Percentiles rank a stretch among this genome's conserved stretches.
Conservation (phyloP, 2,113 vertebrate species). For the Tupaia tana region DNA sequence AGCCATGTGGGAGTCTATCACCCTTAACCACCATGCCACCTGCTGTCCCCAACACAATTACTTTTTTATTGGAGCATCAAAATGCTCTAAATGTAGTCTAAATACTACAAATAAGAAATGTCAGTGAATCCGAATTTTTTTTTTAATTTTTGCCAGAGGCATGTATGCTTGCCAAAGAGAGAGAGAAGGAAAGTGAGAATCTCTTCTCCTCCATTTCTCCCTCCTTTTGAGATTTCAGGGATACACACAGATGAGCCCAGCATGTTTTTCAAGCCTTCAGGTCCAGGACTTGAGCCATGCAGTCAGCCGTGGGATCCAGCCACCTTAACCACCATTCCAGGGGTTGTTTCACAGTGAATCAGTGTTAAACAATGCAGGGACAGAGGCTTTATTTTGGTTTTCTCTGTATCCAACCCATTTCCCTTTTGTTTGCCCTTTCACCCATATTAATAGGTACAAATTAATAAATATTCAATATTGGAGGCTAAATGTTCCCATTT, state of each 20-base stretch:
- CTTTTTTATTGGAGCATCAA: neutral
- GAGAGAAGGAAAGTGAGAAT: too few species aligned
- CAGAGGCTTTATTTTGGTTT: neutral
- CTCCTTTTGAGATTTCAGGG: too few species aligned
- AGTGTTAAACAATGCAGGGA: neutral
- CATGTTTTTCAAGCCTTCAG: too few species aligned
- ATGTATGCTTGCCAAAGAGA: too few species aligned
- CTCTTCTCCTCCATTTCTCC: too few species aligned
- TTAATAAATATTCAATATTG: neutral
- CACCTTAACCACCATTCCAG: too few species aligned
- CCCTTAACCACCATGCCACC: too few species aligned
- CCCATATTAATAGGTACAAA: neutral
- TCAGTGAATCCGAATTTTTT: neutral
- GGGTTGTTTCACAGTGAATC: neutral
- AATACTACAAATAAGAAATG: neutral
- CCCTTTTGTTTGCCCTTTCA: neutral
- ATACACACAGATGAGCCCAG: too few species aligned
- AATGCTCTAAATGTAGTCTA: neutral
- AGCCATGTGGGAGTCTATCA: too few species aligned
- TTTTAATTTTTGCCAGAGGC: too few species aligned
- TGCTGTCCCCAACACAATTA: neutral
- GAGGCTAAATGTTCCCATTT: slow-evolving; percentile 74
- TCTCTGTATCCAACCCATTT: neutral
- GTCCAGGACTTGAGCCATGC: too few species aligned
- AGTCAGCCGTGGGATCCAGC: too few species aligned